These are phyloP conservation scores for Phylloscopus collybita DNA, from an alignment of 2,797 vertebrate species.

Conservation along the genomic window DNA sequence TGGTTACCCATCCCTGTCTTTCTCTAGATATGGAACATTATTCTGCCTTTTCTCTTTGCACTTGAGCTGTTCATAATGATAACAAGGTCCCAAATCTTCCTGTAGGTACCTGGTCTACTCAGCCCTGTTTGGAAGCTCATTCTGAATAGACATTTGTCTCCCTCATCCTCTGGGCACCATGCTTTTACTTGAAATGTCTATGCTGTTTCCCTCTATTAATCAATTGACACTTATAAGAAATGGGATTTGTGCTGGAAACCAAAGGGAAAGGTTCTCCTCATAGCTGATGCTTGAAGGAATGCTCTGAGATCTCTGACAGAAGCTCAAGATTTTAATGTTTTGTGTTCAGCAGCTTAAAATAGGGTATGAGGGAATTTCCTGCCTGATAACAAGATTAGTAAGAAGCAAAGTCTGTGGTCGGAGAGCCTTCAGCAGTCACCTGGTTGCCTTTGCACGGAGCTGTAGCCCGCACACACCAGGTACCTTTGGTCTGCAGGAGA, in stretches of 20 bases:
- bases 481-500: fast-evolving
- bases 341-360: not conserved
- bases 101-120: not conserved
- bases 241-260: not conserved
- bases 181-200: not conserved
- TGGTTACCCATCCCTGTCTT: not conserved
- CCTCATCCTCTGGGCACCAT: not conserved
- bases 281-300: not conserved
- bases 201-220: not conserved
- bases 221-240: not conserved
- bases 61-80: not conserved
- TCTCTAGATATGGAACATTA: not conserved
- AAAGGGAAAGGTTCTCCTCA: not conserved
- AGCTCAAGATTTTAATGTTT: not conserved
- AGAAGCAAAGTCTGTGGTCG: not conserved
- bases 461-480: not conserved
- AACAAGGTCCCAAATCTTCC: not conserved
- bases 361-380: not conserved
- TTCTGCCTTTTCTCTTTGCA: not conserved
- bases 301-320: not conserved
- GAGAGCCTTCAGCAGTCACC: not conserved
- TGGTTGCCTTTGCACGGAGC: not conserved
- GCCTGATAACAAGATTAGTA: not conserved
- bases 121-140: not conserved
- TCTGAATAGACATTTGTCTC: not conserved